A percentile compares a stretch with the other conserved stretches of the same genome.
Conservation (phyloP, 2,113 vertebrate species). For the Synchiropus splendidus region DNA sequence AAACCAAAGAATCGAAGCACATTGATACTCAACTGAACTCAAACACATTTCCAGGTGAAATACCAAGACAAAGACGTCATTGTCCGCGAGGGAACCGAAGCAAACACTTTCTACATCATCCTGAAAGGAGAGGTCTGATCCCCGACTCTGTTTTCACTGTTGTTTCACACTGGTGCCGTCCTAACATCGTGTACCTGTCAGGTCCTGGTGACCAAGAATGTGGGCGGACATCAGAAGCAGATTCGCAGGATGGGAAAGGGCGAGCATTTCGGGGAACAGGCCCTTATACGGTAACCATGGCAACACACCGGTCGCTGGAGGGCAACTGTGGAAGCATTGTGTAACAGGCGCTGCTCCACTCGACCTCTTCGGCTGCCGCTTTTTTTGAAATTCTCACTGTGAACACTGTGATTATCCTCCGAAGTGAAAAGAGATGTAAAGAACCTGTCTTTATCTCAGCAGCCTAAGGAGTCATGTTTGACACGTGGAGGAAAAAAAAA, state of each 20-base stretch:
- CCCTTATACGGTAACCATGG: conserved; percentile 70
- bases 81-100: conserved; percentile 69
- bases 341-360: conserved; percentile 3
- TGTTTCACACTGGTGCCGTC: not conserved
- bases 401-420: no score
- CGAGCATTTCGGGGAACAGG: conserved; percentile 74
- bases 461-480: no score
- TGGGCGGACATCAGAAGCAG: conserved; percentile 60
- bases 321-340: conserved; percentile 5
- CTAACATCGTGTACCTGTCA: conserved; percentile 16
- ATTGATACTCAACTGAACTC: no score
- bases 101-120: conserved; percentile 71
- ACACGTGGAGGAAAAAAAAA: no score
- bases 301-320: conserved; percentile 14
- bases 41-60: conserved; percentile 51
- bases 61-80: conserved; percentile 67
- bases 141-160: not conserved
- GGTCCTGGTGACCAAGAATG: conserved; percentile 67
- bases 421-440: not conserved
- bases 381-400: conserved; percentile 1
- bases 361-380: conserved; percentile 1
- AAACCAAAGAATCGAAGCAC: no score
- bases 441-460: no score
- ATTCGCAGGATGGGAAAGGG: conserved; percentile 69
- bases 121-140: conserved; percentile 68